Evolutionary conservation across 30 jellyfish, hydroid and myxozoan species (phyloP).

Genomic region (Hydractinia echinata): DNA sequence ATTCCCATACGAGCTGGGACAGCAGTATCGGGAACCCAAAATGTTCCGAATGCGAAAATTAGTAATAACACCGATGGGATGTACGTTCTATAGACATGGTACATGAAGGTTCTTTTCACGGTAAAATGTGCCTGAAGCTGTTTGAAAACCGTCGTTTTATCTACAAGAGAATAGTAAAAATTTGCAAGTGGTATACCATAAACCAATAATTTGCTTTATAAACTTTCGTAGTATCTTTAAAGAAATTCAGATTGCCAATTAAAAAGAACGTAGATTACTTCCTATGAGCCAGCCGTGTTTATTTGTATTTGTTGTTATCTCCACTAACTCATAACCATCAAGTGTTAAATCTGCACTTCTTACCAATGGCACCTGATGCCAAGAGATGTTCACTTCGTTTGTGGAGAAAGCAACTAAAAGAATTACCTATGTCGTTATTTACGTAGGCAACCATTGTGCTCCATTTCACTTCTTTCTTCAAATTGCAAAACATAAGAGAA

Average conservation of each 20-base stretch:
- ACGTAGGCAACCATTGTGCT: no score
- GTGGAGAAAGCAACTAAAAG: neutral
- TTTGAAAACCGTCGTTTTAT: neutral
- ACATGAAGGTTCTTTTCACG: conserved; percentile 4
- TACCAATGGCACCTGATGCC: neutral
- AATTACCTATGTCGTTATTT: neutral
- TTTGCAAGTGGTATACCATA: no score
- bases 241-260: neutral
- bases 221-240: neutral
- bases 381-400: neutral
- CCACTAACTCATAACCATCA: conserved; percentile 6
- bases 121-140: neutral
- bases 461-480: no score
- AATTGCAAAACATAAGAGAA: no score
- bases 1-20: conserved; percentile 29
- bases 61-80: conserved; percentile 20
- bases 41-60: conserved; percentile 3
- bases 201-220: neutral
- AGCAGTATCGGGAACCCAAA: conserved; percentile 23
- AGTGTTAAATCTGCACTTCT: neutral
- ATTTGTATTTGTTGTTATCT: neutral
- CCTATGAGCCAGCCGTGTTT: neutral
- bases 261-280: neutral
- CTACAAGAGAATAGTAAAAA: neutral
- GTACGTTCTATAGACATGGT: conserved; percentile 13